phyloP scores from a whole-genome alignment of 2,888 invertebrate genomes.

The Patella caerulea region DNA sequence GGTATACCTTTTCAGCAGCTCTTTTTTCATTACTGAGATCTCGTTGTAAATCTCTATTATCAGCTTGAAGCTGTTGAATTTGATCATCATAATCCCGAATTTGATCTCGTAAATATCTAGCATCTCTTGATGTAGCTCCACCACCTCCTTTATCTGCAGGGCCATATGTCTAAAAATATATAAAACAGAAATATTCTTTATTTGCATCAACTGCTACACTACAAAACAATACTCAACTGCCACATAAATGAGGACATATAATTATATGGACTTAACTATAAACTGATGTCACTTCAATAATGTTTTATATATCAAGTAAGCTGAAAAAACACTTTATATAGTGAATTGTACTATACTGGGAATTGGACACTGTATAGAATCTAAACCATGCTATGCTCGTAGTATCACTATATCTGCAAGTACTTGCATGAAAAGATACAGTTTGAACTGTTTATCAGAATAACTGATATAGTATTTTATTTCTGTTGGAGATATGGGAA shows the following conservation, averaged over 20 bases:
- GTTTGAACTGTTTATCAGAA: too few relatives aligned
- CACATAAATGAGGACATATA: neutral
- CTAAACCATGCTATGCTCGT: too few relatives aligned
- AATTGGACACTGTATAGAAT: too few relatives aligned
- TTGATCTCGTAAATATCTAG: conserved; percentile 57
- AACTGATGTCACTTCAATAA: too few relatives aligned
- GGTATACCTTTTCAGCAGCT: conserved; percentile 57
- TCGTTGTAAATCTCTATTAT: conserved; percentile 61
- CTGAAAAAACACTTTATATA: too few relatives aligned
- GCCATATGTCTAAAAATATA: conserved; percentile 52
- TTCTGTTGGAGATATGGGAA: too few relatives aligned
- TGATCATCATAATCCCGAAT: conserved; percentile 65
- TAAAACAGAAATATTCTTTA: neutral
- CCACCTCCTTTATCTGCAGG: conserved; percentile 45
- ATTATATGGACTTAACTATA: too few relatives aligned
- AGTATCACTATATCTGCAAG: too few relatives aligned
- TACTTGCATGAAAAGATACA: too few relatives aligned
- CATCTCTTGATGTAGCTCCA: conserved; percentile 43
- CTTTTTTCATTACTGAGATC: conserved; percentile 63
- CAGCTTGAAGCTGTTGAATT: conserved; percentile 57
- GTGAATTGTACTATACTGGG: too few relatives aligned
- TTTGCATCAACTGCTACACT: neutral
- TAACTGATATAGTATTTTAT: too few relatives aligned
- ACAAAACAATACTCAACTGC: neutral
- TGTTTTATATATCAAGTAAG: too few relatives aligned